These are phyloP conservation scores for Chironomus tentans DNA, from an alignment of 2,888 invertebrate genomes.

Conservation along the genomic window DNA sequence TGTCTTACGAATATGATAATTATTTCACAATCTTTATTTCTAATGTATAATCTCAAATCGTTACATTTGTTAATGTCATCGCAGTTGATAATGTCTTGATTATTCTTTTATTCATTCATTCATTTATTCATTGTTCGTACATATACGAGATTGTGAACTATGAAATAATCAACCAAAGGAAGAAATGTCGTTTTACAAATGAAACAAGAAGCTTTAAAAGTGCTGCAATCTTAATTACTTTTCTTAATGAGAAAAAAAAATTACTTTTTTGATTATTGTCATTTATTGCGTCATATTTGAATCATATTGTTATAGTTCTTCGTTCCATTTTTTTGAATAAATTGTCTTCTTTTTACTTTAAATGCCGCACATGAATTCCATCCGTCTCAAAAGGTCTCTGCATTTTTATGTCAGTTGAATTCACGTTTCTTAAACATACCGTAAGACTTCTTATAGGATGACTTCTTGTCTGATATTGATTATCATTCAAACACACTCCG, in stretches of 20 bases:
- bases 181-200: neutral
- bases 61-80: neutral
- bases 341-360: too few relatives aligned
- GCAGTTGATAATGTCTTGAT: neutral
- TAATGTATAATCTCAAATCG: neutral
- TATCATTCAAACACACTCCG: too few relatives aligned
- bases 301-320: neutral
- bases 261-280: neutral
- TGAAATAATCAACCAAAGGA: neutral
- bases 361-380: too few relatives aligned
- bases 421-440: too few relatives aligned
- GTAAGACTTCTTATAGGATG: too few relatives aligned
- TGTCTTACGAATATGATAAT: neutral
- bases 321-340: too few relatives aligned
- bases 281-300: neutral
- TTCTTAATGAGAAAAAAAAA: neutral
- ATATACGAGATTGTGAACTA: neutral
- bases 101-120: neutral
- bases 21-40: neutral
- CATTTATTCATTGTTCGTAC: neutral
- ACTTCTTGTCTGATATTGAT: too few relatives aligned
- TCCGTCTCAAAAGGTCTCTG: too few relatives aligned
- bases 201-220: neutral
- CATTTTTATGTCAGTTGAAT: too few relatives aligned
- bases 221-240: neutral